Evolutionary conservation across 2,113 vertebrate species (phyloP).

Genomic region (Rhombomys opimus): DNA sequence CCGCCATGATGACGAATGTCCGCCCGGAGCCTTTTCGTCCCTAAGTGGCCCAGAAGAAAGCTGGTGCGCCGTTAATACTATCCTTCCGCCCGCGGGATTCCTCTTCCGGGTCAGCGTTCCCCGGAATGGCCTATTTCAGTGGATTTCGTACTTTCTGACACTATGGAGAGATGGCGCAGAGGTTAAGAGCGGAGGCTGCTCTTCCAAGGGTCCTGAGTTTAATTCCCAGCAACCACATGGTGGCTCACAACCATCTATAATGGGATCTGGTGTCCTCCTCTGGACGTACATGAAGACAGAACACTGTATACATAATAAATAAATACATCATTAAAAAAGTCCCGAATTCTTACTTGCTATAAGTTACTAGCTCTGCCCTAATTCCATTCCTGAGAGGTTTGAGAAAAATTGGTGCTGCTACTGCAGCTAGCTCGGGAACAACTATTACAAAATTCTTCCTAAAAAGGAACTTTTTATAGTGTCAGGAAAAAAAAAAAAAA

Average conservation of each 20-base stretch:
- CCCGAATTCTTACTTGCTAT: neutral
- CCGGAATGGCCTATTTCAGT: neutral
- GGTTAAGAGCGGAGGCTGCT: too few relatives aligned
- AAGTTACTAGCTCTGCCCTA: neutral
- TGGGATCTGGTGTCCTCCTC: too few relatives aligned
- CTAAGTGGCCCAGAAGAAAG: constrained; percentile 19
- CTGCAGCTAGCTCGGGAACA: neutral
- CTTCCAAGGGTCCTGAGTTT: too few relatives aligned
- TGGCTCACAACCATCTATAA: too few relatives aligned
- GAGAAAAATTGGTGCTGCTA: neutral
- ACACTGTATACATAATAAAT: too few relatives aligned
- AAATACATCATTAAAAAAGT: neutral
- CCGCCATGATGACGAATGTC: neutral
- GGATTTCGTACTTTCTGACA: neutral
- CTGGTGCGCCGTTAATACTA: neutral
- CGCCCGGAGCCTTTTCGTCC: neutral
- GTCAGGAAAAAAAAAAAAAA: too few relatives aligned
- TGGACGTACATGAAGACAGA: too few relatives aligned
- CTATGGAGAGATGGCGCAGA: too few relatives aligned
- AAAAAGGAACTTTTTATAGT: neutral
- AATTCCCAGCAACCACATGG: too few relatives aligned
- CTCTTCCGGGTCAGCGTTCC: neutral
- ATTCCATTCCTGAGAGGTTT: constrained; percentile 7
- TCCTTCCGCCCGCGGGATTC: neutral
- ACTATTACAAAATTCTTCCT: neutral